These are phyloP conservation scores for Pungitius pungitius DNA, from an alignment of 2,113 vertebrate species.

Conservation along the genomic window DNA sequence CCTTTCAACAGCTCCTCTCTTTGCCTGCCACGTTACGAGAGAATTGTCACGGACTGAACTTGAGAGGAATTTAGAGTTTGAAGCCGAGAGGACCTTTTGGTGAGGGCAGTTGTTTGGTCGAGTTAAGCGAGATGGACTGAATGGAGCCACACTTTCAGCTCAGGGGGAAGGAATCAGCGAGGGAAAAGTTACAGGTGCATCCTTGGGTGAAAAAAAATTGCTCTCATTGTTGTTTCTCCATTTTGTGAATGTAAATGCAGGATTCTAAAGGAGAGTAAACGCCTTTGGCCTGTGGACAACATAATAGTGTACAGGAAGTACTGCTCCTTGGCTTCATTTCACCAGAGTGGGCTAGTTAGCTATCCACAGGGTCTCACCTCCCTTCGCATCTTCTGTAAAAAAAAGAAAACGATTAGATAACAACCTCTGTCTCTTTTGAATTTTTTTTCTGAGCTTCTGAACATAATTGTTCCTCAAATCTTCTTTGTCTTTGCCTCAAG, in stretches of 20 bases:
- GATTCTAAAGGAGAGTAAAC: not conserved
- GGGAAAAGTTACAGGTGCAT: slow-evolving; percentile 1
- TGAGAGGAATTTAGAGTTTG: slow-evolving; percentile 49
- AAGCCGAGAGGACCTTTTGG: slow-evolving; percentile 39
- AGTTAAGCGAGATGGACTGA: not conserved
- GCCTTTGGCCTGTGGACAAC: not conserved
- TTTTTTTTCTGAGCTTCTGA: no score
- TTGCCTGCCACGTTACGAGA: slow-evolving; percentile 38
- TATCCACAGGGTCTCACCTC: not conserved
- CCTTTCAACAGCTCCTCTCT: slow-evolving; percentile 51
- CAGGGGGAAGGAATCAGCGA: not conserved
- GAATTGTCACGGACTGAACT: slow-evolving; percentile 44
- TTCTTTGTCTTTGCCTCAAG: not conserved
- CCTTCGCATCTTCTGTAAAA: not conserved
- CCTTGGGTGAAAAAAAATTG: not conserved
- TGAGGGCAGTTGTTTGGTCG: slow-evolving; percentile 27
- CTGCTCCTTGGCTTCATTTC: not conserved
- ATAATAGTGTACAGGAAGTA: not conserved
- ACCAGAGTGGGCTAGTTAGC: not conserved
- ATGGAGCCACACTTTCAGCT: slow-evolving; percentile 5
- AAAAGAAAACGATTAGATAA: not conserved
- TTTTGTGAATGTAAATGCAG: not conserved
- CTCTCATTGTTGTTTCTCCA: not conserved
- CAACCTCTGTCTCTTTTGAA: not conserved
- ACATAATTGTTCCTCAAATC: not conserved